These are phyloP conservation scores for Odontomachus brunneus DNA, from an alignment of 1,140 invertebrate genomes.

Conservation along the genomic window DNA sequence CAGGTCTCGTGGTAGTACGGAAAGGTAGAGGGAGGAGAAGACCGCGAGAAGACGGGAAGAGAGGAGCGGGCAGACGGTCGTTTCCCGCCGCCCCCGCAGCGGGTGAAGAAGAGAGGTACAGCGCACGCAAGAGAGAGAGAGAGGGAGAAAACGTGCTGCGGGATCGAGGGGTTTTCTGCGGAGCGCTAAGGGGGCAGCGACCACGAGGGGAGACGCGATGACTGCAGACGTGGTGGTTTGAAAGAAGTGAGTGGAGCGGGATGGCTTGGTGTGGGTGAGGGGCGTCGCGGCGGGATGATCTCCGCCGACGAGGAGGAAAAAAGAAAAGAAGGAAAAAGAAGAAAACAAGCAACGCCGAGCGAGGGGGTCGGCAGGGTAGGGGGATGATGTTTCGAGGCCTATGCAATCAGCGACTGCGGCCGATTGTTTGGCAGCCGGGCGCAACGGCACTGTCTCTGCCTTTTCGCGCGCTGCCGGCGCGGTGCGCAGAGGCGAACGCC, in stretches of 20 bases:
- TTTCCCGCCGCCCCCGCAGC: conserved; percentile 4
- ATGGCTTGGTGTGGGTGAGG: conserved; percentile 24
- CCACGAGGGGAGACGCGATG: conserved; percentile 5
- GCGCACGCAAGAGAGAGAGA: not conserved
- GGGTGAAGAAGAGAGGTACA: not conserved
- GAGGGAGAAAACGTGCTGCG: not conserved
- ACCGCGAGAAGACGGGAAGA: conserved; percentile 33
- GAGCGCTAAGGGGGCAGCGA: no score
- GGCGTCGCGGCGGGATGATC: conserved; percentile 26
- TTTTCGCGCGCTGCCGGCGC: conserved; percentile 72
- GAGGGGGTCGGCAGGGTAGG: conserved; percentile 31
- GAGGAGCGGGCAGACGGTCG: conserved; percentile 24
- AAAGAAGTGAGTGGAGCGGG: conserved; percentile 27
- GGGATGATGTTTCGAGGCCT: conserved; percentile 65
- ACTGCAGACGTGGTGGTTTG: conserved; percentile 33
- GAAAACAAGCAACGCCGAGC: no score
- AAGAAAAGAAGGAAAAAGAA: not conserved
- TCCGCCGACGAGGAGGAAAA: conserved; percentile 61
- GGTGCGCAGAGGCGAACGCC: conserved; percentile 69
- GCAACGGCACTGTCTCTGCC: conserved; percentile 78
- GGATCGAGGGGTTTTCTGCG: conserved; percentile 50
- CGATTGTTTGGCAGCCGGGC: conserved; percentile 79
- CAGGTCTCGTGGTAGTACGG: conserved; percentile 52
- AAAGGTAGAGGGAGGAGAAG: conserved; percentile 55
- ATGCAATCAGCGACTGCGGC: conserved; percentile 69